Evolutionary conservation across 2,888 invertebrate genomes (phyloP), one percentile per base, ranked within the genome.

Genomic region (Latrodectus elegans): DNA sequence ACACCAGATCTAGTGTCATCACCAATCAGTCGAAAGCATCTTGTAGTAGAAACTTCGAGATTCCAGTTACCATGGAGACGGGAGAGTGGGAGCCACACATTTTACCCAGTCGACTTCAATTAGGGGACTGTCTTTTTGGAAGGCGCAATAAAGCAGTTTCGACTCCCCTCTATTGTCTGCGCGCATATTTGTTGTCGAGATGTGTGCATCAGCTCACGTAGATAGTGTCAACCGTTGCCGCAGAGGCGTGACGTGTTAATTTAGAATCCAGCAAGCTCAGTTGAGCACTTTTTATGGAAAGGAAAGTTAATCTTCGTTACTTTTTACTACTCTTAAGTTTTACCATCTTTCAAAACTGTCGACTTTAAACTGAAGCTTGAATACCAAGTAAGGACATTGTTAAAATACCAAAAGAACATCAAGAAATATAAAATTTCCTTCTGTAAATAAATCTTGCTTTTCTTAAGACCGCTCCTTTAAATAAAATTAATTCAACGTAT

Each of bases 31-130:
- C 76, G 60, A 52, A 70, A 67, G 80, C 86, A 86, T 86, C 76
- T 81, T 76, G 76, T 70, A 15, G 84, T 77, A 26, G 76, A 77
- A 82, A 75, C 82, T 82, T 75, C 22, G 76, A 75, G 75, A 76
- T 76, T 83, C 68, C 53, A 22, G 86, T 87, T 60, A 10, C 68
- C 76, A 81, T 72, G 86, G 78, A 38, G 52, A 84, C 78, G 72
- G 60, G 51, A 77, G 84, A 84, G 83, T 68, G 75, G 70, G 65
- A 76, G 49, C 60, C 15, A 60, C 60, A 68, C 78, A 55, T 78
- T 84, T 84, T 73, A 60, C 65, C 26, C 65, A 81, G 86, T 87
- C 86, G 73, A 81, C 86, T 87, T 82, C 86, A 87, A 87, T 87
- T 87, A 87, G 86, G 70, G 65, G 60, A 51, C 52, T 52, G 64